Percentiles rank a stretch among this genome's conserved stretches.
Evolutionary conservation across 2,113 vertebrate genomes (phyloP).

Genomic region (Pseudorasbora parva): DNA sequence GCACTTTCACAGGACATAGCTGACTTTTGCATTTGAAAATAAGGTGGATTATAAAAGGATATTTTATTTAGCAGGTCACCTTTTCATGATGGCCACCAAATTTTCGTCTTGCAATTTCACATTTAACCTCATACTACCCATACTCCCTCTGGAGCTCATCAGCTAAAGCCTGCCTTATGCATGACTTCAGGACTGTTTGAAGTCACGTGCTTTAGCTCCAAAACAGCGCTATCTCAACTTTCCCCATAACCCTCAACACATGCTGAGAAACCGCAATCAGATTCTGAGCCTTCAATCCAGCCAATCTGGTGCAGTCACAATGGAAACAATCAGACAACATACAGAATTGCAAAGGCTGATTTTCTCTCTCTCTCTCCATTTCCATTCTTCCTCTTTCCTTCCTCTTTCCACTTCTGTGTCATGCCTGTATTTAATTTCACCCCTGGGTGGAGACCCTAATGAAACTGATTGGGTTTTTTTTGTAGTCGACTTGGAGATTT

Average conservation of each 20-base stretch:
- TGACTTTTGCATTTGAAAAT: not conserved
- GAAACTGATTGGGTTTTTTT: constrained; percentile 61
- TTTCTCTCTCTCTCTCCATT: not conserved
- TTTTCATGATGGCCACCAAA: not conserved
- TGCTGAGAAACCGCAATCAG: constrained; percentile 14
- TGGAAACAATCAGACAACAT: constrained; percentile 30
- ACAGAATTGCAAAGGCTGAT: not conserved
- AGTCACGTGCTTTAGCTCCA: constrained; percentile 13
- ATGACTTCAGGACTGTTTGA: constrained; percentile 3
- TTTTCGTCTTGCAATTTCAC: not conserved
- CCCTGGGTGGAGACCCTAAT: constrained; percentile 66
- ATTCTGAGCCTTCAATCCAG: constrained; percentile 2
- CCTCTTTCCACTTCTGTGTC: constrained; percentile 8
- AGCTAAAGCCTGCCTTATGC: not conserved
- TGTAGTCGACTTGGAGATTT: constrained; percentile 63
- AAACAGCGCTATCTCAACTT: constrained; percentile 8
- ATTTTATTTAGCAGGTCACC: not conserved
- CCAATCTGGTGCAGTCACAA: constrained; percentile 27
- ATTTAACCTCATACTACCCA: not conserved
- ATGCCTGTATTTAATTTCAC: constrained; percentile 70
- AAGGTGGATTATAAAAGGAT: not conserved
- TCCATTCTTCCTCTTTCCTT: constrained; percentile 12
- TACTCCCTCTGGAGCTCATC: not conserved
- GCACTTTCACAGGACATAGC: not conserved
- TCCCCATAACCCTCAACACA: not conserved